Evolutionary conservation across 1,140 invertebrate genomes (phyloP), one percentile per base, ranked within the genome.

Genomic region (Muscidifurax raptorellus): DNA sequence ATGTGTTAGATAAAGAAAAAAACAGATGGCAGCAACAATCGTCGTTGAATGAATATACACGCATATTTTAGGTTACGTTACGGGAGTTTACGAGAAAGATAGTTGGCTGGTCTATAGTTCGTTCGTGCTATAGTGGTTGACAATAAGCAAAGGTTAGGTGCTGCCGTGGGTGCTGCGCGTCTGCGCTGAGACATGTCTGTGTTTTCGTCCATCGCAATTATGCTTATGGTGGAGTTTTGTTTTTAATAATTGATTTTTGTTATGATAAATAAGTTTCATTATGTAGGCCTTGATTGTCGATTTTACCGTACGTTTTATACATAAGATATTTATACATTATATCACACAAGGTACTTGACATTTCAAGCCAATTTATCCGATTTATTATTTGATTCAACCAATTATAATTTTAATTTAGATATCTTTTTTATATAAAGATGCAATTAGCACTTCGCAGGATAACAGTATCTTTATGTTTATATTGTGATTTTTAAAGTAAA

Each of bases 11-110:
- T 22, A 18, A 59, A 22, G 25, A 28, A 67, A 79, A 74, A 78
- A 82, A 77, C 76, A 84, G 82, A 84, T 84, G 82, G 82, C 82
- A 84, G 75, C 44, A 72, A 72, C 52, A 76, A 82, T 75, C 36
- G 27, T 4, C 25, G 25, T 6, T 15, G 32, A 74, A 32, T 74
- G 32, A 0, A 7, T 2, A 7, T 15, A 22, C 1, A 7, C 27
- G 28, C 0, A 74, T n/a, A n/a, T 74, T 74, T 22, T 74, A 74
- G 71, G 71, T 74, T 74, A 72, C 15, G 27, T 47, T 40, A 47
- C 15, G 15, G 15, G 44, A 10, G 44, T 22, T 59, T 59, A 59
- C 18, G 52, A 59, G 52, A 59, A 52, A 52, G 4, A 40, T 40
- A 40, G n/a, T n/a, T n/a, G n/a, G n/a, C n/a, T n/a, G n/a, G n/a